Base-by-base conservation (phyloP, 1,140 invertebrate genomes). In the Pissodes strobi region DNA sequence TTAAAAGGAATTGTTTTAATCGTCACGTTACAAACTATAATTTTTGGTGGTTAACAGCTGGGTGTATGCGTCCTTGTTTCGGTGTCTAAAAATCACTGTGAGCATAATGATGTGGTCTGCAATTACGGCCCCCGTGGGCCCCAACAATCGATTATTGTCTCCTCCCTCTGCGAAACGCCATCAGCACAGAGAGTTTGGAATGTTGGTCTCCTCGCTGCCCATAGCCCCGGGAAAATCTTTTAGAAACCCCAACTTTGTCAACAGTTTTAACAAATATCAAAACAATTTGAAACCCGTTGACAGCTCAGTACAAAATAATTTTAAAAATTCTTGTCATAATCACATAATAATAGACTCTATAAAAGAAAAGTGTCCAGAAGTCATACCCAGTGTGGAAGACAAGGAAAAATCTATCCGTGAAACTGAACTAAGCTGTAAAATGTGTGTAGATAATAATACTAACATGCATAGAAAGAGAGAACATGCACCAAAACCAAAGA, bases 201-300 rank as follows among this genome's bases (percentile, higher is more conserved):
- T 55, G 30, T 37, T 15, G 5, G 5, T 18, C 9, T 15, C 10
- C 3, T 27, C 45, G 13, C n/a, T 66, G 25, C 37, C 58, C n/a
- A 53, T 60, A 15, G 19, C 6, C n/a, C 41, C 41, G 6, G 8
- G 13, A 9, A 70, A 59, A 52, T n/a, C 22, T 1, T 70, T 70
- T 53, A 43, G 43, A 13, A 70, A 70, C 17, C 66, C 58, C 18
- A 70, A 70, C 51, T 65, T 70, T 57, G 62, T 70, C 17, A 70
- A 65, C 48, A 57, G 64, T 22, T 48, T 61, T 61, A 41, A 53
- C 55, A 51, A 62, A 43, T 49, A 30, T 13, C 10, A 55, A 39
- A 10, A 43, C 27, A 39, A 9, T 37, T 19, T 15, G n/a, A 27
- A 41, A 37, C 2, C 12, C 9, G n/a, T 37, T 38, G 53, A 49